These are phyloP conservation scores for Nomada goodeniana DNA, from an alignment of 2,888 invertebrate genomes.

Conservation along the genomic window DNA sequence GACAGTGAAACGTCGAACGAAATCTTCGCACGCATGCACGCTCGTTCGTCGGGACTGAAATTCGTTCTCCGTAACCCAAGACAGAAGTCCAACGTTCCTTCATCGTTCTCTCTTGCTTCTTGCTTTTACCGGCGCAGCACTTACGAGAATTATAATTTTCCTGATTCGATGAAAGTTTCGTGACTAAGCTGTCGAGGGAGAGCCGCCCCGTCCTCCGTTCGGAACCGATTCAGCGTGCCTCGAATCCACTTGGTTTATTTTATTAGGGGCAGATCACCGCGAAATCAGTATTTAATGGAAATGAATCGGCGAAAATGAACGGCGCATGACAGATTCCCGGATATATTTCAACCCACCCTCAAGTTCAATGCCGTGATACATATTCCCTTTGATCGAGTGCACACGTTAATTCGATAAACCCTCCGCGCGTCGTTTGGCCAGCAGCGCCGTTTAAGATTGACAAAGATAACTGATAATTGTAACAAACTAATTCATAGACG, in stretches of 20 bases:
- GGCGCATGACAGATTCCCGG: slow-evolving; percentile 15
- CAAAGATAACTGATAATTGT: too few species aligned
- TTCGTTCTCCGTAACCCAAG: slow-evolving; percentile 4
- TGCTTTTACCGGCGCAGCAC: slow-evolving; percentile 46
- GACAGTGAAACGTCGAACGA: slow-evolving; percentile 19
- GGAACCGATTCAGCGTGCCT: slow-evolving; percentile 41
- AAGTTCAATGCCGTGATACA: neutral
- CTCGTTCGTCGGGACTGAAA: slow-evolving; percentile 14
- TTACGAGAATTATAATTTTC: slow-evolving; percentile 72
- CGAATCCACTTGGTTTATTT: slow-evolving; percentile 63
- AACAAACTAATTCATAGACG: too few species aligned
- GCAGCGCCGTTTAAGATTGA: neutral
- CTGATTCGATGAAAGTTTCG: slow-evolving; percentile 69
- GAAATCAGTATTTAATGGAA: slow-evolving; percentile 62
- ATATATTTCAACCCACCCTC: slow-evolving; percentile 29
- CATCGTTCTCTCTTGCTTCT: slow-evolving; percentile 6
- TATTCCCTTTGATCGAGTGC: slow-evolving; percentile 25
- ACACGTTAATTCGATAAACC: neutral
- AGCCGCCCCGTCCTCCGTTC: slow-evolving; percentile 7
- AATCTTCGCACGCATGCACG: neutral
- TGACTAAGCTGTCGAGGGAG: slow-evolving; percentile 50
- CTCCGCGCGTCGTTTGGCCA: neutral
- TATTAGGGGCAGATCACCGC: slow-evolving; percentile 53
- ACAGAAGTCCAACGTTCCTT: neutral
- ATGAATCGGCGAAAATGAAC: slow-evolving; percentile 59